Conservation (phyloP, 1,140 invertebrate genomes). For the Vanessa atalanta region DNA sequence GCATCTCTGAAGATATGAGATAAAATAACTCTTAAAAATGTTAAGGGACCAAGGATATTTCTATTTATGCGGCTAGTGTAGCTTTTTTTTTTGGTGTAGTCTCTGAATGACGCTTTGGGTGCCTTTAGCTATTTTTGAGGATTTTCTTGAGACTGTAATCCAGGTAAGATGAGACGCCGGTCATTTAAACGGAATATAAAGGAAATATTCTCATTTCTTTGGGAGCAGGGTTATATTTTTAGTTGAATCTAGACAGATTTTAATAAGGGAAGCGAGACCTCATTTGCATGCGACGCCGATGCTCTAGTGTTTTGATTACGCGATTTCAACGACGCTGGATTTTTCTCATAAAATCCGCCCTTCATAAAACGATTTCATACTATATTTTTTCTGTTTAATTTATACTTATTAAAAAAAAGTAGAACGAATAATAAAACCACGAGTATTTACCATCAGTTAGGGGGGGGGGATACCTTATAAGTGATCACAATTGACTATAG, state of each 20-base stretch:
- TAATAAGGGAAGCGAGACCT: slow-evolving; percentile 44
- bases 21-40: no score
- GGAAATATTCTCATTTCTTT: slow-evolving; percentile 45
- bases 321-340: slow-evolving; percentile 22
- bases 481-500: no score
- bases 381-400: neutral
- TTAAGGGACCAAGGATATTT: neutral
- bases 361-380: neutral
- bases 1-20: no score
- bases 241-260: slow-evolving; percentile 39
- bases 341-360: slow-evolving; percentile 27
- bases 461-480: no score
- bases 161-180: slow-evolving; percentile 41
- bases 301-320: slow-evolving; percentile 35
- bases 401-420: neutral
- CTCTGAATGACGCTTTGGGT: slow-evolving; percentile 39
- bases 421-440: no score
- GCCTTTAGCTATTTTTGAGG: slow-evolving; percentile 42
- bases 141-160: slow-evolving; percentile 42
- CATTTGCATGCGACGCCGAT: slow-evolving; percentile 45
- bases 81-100: slow-evolving; percentile 31
- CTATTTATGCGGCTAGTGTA: slow-evolving; percentile 16
- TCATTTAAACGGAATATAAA: slow-evolving; percentile 41
- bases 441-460: no score
- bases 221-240: slow-evolving; percentile 35